phyloP scores from a whole-genome alignment of 2,888 invertebrate species.

The Pyrrhosoma nymphula region DNA sequence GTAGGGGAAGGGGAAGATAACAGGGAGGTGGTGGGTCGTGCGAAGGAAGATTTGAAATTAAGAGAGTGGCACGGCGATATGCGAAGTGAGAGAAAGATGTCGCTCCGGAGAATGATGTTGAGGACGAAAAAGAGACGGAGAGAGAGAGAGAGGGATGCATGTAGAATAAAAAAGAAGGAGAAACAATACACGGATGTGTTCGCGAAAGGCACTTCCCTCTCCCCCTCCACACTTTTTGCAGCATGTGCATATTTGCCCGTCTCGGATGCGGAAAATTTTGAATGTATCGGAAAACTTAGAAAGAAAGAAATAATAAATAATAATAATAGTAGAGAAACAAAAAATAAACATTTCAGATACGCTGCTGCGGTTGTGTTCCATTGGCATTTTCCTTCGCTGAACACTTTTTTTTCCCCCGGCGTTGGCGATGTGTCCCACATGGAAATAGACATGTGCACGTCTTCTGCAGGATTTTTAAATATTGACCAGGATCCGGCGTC shows the following conservation, averaged over 20 bases:
- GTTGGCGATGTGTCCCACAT: background rate
- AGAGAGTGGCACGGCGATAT: background rate
- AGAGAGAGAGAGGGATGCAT: background rate
- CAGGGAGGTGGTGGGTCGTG: background rate
- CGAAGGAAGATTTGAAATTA: conserved; percentile 1
- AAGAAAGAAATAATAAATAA: background rate
- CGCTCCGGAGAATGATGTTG: background rate
- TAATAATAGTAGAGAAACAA: too few species aligned
- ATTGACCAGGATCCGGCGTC: conserved; percentile 16
- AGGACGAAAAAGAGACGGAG: background rate
- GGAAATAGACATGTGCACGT: conserved; percentile 5
- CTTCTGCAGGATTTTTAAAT: background rate
- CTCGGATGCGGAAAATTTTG: background rate
- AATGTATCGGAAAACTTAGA: background rate
- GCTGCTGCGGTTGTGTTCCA: background rate
- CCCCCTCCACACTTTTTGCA: too few species aligned
- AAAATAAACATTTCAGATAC: too few species aligned
- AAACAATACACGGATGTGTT: conserved; percentile 9
- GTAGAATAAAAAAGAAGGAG: background rate
- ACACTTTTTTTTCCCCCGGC: background rate
- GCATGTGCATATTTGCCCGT: background rate
- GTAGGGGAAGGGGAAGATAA: background rate
- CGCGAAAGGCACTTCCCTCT: background rate
- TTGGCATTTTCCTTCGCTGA: background rate
- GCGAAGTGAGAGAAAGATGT: background rate